Conservation (phyloP, 1,140 invertebrate genomes). For the Microplitis mediator region DNA sequence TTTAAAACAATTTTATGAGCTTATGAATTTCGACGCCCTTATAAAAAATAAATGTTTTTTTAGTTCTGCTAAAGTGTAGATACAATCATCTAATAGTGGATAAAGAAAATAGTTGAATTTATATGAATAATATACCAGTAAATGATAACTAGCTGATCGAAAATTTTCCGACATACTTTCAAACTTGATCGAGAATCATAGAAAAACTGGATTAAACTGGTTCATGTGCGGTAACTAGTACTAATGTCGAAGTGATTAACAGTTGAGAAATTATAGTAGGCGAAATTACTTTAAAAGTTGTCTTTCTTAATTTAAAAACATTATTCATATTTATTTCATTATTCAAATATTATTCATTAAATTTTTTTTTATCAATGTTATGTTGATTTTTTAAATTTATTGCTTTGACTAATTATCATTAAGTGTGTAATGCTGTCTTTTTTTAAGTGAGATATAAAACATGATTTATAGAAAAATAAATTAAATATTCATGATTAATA, state of each 20-base stretch:
- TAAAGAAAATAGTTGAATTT: too few species aligned
- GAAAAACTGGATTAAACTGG: conserved; percentile 7
- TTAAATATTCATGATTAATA: too few species aligned
- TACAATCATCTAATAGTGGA: too few species aligned
- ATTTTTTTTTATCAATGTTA: not conserved
- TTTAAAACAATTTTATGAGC: too few species aligned
- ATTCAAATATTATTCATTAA: not conserved
- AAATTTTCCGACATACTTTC: conserved; percentile 1
- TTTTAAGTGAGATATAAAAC: too few species aligned
- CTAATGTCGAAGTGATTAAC: not conserved
- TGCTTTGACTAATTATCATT: too few species aligned
- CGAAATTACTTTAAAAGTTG: not conserved
- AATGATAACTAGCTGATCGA: not conserved
- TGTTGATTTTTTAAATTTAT: not conserved
- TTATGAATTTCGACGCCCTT: too few species aligned
- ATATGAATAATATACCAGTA: too few species aligned
- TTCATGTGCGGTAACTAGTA: not conserved
- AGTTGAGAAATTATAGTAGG: conserved; percentile 2
- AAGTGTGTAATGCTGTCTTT: too few species aligned
- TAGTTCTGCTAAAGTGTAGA: too few species aligned
- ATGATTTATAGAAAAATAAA: too few species aligned
- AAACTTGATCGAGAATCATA: not conserved
- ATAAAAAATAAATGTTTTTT: too few species aligned
- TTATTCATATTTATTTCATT: not conserved
- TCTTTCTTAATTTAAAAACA: not conserved